A percentile compares a stretch with the other conserved stretches of the same genome.
These are phyloP conservation scores for Crossaster papposus DNA, from an alignment of 53 echinoderm and acorn worm genomes.

Conservation along the genomic window DNA sequence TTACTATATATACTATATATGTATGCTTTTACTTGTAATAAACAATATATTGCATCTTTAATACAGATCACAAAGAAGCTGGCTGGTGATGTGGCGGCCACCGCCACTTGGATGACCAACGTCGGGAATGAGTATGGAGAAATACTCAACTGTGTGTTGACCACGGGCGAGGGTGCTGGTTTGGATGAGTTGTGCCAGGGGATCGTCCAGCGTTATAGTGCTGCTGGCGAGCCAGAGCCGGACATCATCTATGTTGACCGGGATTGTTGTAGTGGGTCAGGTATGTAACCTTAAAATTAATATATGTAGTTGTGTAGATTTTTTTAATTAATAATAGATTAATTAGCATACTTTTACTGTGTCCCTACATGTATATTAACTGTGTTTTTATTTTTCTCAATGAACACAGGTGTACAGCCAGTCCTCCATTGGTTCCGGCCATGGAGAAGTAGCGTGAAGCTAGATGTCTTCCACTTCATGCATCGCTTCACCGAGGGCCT, in stretches of 20 bases:
- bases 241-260: constrained; percentile 55
- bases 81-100: too few species aligned
- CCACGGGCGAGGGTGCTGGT: not conserved
- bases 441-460: constrained; percentile 26
- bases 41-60: too few species aligned
- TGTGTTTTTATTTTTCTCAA: not conserved
- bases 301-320: constrained; percentile 1
- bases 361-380: not conserved
- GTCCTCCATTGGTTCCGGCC: constrained; percentile 26
- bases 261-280: constrained; percentile 53
- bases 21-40: too few species aligned
- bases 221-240: too few species aligned
- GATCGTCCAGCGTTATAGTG: too few species aligned
- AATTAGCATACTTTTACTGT: not conserved
- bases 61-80: too few species aligned
- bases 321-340: too few species aligned
- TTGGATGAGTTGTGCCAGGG: constrained; percentile 49
- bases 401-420: constrained; percentile 8
- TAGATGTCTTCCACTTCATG: too few species aligned
- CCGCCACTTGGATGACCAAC: too few species aligned
- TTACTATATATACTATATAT: too few species aligned
- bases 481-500: constrained; percentile 41
- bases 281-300: constrained; percentile 2
- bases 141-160: too few species aligned
- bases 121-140: too few species aligned